Percentiles rank a stretch among this genome's conserved stretches.
These are phyloP conservation scores for Anabas testudineus DNA, from an alignment of 2,797 vertebrate species.

Conservation along the genomic window DNA sequence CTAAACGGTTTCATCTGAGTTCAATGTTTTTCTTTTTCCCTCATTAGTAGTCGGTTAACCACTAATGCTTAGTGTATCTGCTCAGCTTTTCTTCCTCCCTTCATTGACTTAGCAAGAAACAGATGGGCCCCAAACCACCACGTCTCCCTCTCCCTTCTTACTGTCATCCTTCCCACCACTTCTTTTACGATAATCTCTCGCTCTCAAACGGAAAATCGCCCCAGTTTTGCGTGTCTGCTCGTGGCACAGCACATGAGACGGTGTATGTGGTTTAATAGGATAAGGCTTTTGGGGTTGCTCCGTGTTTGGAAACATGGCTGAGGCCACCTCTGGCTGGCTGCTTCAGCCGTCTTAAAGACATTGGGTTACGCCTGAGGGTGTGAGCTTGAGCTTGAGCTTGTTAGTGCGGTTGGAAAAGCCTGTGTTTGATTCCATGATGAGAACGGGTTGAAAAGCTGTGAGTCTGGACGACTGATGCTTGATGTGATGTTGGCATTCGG, in stretches of 20 bases:
- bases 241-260: conserved; percentile 67
- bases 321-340: conserved; percentile 67
- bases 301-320: conserved; percentile 72
- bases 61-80: conserved; percentile 84
- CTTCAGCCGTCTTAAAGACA: conserved; percentile 63
- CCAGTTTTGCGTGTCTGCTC: conserved; percentile 75
- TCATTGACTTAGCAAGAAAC: conserved; percentile 80
- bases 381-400: conserved; percentile 56
- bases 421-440: conserved; percentile 53
- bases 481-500: conserved; percentile 54
- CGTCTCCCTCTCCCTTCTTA: conserved; percentile 41
- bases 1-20: conserved; percentile 84
- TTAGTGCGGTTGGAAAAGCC: conserved; percentile 66
- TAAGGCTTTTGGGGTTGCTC: conserved; percentile 67
- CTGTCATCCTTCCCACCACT: conserved; percentile 65
- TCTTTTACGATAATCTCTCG: conserved; percentile 75
- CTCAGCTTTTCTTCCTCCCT: conserved; percentile 76
- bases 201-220: conserved; percentile 78
- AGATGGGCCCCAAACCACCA: conserved; percentile 72
- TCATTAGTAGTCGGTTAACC: conserved; percentile 87
- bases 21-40: conserved; percentile 84
- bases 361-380: conserved; percentile 57
- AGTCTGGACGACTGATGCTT: conserved; percentile 43
- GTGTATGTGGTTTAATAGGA: conserved; percentile 76
- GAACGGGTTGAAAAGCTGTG: conserved; percentile 56